Conservation (phyloP, 2,888 invertebrate genomes). For the Chouioia cunea region DNA sequence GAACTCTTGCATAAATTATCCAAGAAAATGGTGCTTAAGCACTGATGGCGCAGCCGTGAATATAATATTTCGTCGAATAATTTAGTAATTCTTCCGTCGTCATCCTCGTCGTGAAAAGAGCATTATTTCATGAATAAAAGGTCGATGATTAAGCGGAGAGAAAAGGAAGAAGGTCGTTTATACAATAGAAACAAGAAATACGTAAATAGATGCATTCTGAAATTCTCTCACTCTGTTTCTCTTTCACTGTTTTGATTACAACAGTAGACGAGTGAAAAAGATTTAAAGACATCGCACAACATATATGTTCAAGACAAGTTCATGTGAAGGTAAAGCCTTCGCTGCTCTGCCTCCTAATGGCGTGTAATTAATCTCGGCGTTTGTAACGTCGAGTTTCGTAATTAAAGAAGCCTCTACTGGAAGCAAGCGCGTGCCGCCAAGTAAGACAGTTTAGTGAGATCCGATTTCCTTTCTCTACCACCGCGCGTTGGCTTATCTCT, state of each 20-base stretch:
- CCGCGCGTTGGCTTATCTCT: too few relatives aligned
- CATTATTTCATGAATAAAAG: slow-evolving; percentile 18
- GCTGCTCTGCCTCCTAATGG: slow-evolving; percentile 37
- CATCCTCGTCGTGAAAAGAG: neutral
- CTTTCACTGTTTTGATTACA: too few relatives aligned
- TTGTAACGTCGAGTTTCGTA: slow-evolving; percentile 44
- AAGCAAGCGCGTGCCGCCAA: neutral
- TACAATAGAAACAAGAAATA: slow-evolving; percentile 40
- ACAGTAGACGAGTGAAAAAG: slow-evolving; percentile 11
- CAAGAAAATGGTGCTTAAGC: neutral
- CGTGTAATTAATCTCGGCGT: slow-evolving; percentile 43
- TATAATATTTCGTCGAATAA: too few relatives aligned
- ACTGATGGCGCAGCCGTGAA: too few relatives aligned
- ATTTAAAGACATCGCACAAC: neutral
- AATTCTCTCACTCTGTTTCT: too few relatives aligned
- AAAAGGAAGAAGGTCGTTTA: slow-evolving; percentile 20
- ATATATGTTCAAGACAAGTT: slow-evolving; percentile 7
- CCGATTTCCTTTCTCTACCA: slow-evolving; percentile 17
- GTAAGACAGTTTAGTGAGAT: slow-evolving; percentile 23
- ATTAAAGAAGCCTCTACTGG: slow-evolving; percentile 34
- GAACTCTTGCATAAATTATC: slow-evolving; percentile 7
- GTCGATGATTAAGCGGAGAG: slow-evolving; percentile 23
- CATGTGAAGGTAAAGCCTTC: too few relatives aligned
- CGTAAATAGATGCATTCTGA: slow-evolving; percentile 39
- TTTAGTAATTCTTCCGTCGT: too few relatives aligned